Percentiles rank a stretch among this genome's conserved stretches.
phyloP scores from a whole-genome alignment of 2,797 vertebrate species.

The Phalloptychus januarius region DNA sequence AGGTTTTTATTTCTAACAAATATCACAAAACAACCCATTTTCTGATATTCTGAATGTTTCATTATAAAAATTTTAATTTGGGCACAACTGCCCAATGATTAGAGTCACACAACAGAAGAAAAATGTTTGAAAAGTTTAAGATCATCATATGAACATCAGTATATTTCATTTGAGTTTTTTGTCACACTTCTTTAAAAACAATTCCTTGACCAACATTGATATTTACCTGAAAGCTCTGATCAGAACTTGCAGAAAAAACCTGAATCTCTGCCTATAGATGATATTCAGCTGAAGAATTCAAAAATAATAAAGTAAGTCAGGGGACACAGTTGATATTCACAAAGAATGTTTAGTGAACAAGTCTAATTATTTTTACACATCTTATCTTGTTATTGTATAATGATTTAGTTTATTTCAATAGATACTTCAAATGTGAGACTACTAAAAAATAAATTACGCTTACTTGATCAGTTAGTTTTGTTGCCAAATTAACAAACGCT shows the following conservation, averaged over 20 bases:
- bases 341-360: not conserved
- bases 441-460: not conserved
- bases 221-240: constrained; percentile 45
- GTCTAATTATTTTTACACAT: not conserved
- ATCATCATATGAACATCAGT: no score
- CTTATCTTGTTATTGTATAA: not conserved
- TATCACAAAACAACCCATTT: no score
- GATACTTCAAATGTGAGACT: not conserved
- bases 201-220: not conserved
- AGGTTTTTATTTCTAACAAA: not conserved
- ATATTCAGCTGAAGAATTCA: not conserved
- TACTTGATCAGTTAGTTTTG: rapidly evolving
- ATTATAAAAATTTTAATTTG: no score
- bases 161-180: not conserved
- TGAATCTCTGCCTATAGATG: rapidly evolving
- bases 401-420: not conserved
- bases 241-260: not conserved
- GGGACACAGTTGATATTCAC: not conserved
- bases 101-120: no score
- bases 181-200: not conserved
- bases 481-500: not conserved
- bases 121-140: no score
- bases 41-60: not conserved
- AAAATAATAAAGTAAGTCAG: not conserved
- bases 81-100: no score